Base-by-base conservation (phyloP, 2,113 vertebrate species). In the Antechinus flavipes region DNA sequence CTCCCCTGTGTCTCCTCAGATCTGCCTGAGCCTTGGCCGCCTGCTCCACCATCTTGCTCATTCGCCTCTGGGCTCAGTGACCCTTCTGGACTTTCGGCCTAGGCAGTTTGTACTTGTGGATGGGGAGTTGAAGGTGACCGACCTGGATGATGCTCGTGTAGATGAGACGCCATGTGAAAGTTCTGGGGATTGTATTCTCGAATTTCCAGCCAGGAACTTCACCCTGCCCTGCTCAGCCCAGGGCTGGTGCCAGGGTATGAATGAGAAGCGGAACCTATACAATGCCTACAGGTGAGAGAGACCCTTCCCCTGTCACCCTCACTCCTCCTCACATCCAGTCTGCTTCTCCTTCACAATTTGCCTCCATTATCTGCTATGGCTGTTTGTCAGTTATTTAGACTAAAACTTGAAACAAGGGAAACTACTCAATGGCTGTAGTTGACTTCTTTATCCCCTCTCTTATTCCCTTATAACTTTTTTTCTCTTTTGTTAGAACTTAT, bases 201-300 rank as follows among this genome's bases (percentile, higher is more conserved):
- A 99, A 95, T 99, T 99, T 93, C 99, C 99, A 0, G 99, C 99
- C 0, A 98, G 99, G 95, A 99, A 99, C 98, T 99, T 99, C 97
- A 99, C 99, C 54, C 98, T 99, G 90, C 98, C 98, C 56, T 99
- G 99, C 98, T 99, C 98, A 0, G 98, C 98, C 93, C 98, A 99
- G 61, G 99, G 99, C 46, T 98, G 98, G 97, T 99, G 99, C n/a
- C 98, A 98, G 96, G 99, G 89, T 94, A 99, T 99, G 98, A 99
- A 99, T 0, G 99, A 99, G 97, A 99, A 99, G 98, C 99, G 99
- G 95, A 99, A 99, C 98, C 98, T 99, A 94, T 99, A 99, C 98
- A 99, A 99, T 0, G 99, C 99, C 90, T 99, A 99, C 98, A 99
- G 99, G 99, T 99, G 94, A 93, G 68, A n/a, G 94, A 93, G 68